Conservation (phyloP, 2,113 vertebrate genomes). For the Crotalus tigris region DNA sequence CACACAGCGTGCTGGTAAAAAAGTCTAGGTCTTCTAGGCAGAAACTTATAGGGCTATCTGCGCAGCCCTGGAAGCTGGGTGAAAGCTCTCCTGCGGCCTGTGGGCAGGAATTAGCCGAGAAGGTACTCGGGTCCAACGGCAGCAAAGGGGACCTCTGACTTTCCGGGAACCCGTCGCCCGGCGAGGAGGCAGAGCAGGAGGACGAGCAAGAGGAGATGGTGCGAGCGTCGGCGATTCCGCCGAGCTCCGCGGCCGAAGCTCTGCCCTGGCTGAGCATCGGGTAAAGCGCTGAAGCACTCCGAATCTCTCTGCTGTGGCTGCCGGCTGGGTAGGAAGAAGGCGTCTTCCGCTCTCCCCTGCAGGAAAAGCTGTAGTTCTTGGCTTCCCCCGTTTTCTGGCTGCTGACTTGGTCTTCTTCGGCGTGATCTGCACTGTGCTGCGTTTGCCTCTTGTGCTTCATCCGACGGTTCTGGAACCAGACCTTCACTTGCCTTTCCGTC, state of each 20-base stretch:
- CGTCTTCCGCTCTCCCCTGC: conserved; percentile 54
- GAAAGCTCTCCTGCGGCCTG: conserved; percentile 75
- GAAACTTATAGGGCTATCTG: conserved; percentile 85
- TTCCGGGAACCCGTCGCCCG: conserved; percentile 67
- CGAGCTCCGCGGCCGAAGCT: conserved; percentile 51
- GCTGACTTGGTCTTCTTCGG: conserved; percentile 69
- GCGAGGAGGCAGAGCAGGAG: neutral
- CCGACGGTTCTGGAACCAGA: conserved; percentile 97
- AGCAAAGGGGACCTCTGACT: conserved; percentile 70
- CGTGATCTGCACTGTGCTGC: conserved; percentile 78
- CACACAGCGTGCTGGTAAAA: conserved; percentile 89
- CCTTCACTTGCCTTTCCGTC: conserved; percentile 94
- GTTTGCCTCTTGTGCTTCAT: conserved; percentile 98
- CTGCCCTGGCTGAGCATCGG: conserved; percentile 57
- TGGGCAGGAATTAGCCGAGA: conserved; percentile 77
- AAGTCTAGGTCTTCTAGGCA: conserved; percentile 92
- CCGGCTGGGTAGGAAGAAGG: conserved; percentile 41
- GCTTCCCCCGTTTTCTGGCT: conserved; percentile 71
- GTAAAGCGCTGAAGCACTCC: conserved; percentile 52
- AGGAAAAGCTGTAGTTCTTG: conserved; percentile 60
- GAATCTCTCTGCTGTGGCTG: conserved; percentile 44
- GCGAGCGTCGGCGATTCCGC: conserved; percentile 24
- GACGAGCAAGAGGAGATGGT: neutral
- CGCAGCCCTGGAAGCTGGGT: conserved; percentile 73
- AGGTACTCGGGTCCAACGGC: conserved; percentile 77